Evolutionary conservation across 2,888 invertebrate genomes (phyloP), one percentile per base, ranked within the genome.

Genomic region (Slavum lentiscoides): DNA sequence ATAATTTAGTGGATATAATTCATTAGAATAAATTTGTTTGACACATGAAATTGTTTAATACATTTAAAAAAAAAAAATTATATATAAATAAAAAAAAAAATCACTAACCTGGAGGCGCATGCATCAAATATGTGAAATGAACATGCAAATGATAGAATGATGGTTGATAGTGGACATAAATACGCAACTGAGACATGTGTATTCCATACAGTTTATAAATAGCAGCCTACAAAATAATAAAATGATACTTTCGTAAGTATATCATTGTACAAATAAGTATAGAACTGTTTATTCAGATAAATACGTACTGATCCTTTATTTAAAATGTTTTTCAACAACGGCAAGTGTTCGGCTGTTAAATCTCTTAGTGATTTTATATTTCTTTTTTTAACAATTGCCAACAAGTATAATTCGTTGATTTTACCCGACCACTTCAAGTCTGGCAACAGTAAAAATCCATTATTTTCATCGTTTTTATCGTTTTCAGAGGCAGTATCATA

Each of bases 401-500:
- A 87, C 11, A 95, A 87, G 86, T 98, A 96, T 19, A 99, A 87
- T 85, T 94, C 93, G 23, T 91, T 83, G 69, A 88, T 88, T 67
- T 90, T 87, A 19, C 95, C 94, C 87, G 97, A 94, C 98, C 99
- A 99, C 87, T 99, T 99, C 81, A 98, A 88, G 87, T 99, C 99
- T 0, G 96, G 97, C 0, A 97, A 85, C 19, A 99, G 87, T 19
- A 98, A 88, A 86, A 98, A 98, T 0, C 98, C 97, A 83, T 87
- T 91, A 67, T 90, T 89, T 1, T 92, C 90, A 86, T 95, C 92
- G 8, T 89, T 84, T 86, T 96, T 94, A 86, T 95, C 94, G 37
- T 80, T 64, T 23, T 80, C 80, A 39, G 62, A 64, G 37, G 80
- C 80, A 4, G 80, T 70, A 58, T 80, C 80, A 86, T 91, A 93